A percentile compares a stretch with the other conserved stretches of the same genome.
phyloP scores from a whole-genome alignment of 2,797 vertebrate species.

The Halcyon leucocephala region DNA sequence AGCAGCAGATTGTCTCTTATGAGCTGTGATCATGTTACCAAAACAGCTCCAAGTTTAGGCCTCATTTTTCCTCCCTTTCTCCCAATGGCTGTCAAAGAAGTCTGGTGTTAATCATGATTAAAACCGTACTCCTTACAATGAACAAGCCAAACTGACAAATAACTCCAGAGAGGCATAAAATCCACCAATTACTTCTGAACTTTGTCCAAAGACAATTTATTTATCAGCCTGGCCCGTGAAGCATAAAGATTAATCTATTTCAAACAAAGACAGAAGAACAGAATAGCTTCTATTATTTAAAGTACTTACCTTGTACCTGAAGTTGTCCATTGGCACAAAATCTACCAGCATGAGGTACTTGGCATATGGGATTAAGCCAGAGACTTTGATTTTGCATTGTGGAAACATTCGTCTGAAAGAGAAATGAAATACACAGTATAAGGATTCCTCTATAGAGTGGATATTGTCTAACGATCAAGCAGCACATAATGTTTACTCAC shows the following conservation, averaged over 20 bases:
- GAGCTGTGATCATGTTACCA: not conserved
- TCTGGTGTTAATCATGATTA: constrained; percentile 6
- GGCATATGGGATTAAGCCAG: constrained; percentile 88
- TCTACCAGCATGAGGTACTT: constrained; percentile 94
- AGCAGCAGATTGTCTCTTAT: not conserved
- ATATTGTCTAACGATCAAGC: not conserved
- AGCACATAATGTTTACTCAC: not conserved
- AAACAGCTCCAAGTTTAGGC: not conserved
- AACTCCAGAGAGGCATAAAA: constrained; percentile 30
- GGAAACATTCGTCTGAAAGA: constrained; percentile 91
- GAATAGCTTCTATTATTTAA: not conserved
- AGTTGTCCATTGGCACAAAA: constrained; percentile 90
- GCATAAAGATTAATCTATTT: not conserved
- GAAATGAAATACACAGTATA: not conserved
- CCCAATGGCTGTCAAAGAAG: not conserved
- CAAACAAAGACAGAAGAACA: not conserved
- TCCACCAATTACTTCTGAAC: constrained; percentile 35
- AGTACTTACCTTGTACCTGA: constrained; percentile 89
- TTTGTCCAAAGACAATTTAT: constrained; percentile 20
- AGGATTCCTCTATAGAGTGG: not conserved
- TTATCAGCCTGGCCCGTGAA: not conserved
- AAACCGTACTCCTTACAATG: not conserved
- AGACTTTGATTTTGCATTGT: constrained; percentile 89
- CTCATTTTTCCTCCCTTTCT: not conserved
- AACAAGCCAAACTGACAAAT: constrained; percentile 34